Evolutionary conservation across 2,113 vertebrate species (phyloP), one percentile per base, ranked within the genome.

Genomic region (Phoxinus phoxinus): DNA sequence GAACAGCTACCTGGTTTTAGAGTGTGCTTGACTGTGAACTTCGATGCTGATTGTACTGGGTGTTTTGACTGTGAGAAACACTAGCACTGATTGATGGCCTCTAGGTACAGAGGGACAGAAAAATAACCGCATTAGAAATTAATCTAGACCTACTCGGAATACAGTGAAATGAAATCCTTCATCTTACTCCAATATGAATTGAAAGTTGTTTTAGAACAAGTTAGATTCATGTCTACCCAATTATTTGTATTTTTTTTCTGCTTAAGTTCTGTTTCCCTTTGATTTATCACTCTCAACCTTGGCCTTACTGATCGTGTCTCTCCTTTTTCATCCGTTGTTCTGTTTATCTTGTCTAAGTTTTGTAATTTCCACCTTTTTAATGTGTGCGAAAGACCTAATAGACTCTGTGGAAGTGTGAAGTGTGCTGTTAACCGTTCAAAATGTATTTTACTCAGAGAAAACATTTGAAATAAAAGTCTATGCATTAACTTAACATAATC

Each of bases 81-180:
- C 79, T 82, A 92, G 93, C 93, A 94, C 94, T 94, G 93, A 93
- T 89, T 89, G 69, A 53, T 85, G 67, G 65, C 25, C 75, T 85
- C n/a, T 80, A 88, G 88, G 73, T 89, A 87, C 81, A 86, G 56
- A 84, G 84, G 84, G 89, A 79, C 61, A 81, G 44, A 84, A 73
- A 15, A 27, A 89, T 82, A 72, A 77, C 75, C 25, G 37, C 67
- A 59, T 85, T 83, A 78, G n/a, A 41, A 46, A 81, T 85, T n/a
- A 53, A 88, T 76, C 51, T 56, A 35, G 72, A 72, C 56, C 35
- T 81, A 27, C 25, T 86, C 78, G 51, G 56, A 63, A 63, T 81
- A 76, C 72, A 44, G 63, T 87, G 85, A 75, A 90, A 89, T 89
- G 61, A 87, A 88, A 30, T 84, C 67, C 58, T 15, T 44, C 23